Conservation (phyloP, 2,113 vertebrate species). For the Grallaria varia region DNA sequence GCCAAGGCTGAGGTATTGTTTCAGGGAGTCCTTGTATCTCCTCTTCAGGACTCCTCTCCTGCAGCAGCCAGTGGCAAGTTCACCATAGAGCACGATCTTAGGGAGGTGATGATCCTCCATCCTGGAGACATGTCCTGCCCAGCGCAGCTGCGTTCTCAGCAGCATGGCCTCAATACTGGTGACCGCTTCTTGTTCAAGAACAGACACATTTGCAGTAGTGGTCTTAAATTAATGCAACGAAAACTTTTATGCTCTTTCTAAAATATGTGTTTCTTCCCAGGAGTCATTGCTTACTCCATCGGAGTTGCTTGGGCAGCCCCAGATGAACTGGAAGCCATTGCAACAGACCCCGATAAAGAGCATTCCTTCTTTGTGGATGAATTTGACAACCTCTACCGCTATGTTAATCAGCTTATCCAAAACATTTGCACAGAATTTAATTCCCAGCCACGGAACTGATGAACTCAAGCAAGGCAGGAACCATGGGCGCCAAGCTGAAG, state of each 20-base stretch:
- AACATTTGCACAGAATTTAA: conserved; percentile 99
- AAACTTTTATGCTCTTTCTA: background rate
- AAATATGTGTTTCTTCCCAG: conserved; percentile 68
- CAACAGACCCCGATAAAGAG: conserved; percentile 89
- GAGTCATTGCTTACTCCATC: conserved; percentile 91
- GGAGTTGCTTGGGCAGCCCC: conserved; percentile 95
- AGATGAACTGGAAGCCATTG: conserved; percentile 94
- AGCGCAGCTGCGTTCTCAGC: too few relatives aligned
- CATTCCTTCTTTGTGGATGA: conserved; percentile 98
- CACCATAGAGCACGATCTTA: too few relatives aligned
- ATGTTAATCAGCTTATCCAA: conserved; percentile 87
- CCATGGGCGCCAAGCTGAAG: background rate
- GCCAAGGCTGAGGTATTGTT: too few relatives aligned
- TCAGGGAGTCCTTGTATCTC: too few relatives aligned
- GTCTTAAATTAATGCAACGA: background rate
- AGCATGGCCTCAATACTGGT: too few relatives aligned
- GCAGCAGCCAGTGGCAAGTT: too few relatives aligned
- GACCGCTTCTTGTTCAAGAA: too few relatives aligned
- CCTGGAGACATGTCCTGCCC: too few relatives aligned
- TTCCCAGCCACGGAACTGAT: conserved; percentile 93
- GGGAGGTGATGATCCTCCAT: too few relatives aligned
- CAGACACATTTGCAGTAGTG: background rate
- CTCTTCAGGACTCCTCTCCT: too few relatives aligned
- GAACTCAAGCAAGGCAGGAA: background rate
- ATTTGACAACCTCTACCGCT: conserved; percentile 91